Percentiles rank a stretch among this genome's conserved stretches.
phyloP scores from a whole-genome alignment of 2,888 invertebrate species.

The Sphaerophoria taeniata region DNA sequence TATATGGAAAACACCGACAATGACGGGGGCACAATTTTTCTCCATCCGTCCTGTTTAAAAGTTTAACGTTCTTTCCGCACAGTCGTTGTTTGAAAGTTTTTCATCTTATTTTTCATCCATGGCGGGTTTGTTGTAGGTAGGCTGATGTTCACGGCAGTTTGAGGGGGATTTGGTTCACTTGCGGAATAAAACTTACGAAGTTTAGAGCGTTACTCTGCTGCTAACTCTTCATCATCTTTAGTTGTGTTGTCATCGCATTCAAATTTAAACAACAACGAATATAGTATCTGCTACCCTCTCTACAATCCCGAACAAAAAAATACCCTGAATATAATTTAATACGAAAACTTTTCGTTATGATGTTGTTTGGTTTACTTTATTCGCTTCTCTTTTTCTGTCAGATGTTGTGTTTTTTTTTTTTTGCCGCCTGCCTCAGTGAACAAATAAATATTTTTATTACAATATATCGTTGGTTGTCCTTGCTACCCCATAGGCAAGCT shows the following conservation, averaged over 20 bases:
- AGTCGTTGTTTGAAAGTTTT: conserved; percentile 59
- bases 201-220: conserved; percentile 35
- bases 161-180: too few relatives aligned
- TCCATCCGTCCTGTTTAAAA: conserved; percentile 60
- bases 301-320: conserved; percentile 13
- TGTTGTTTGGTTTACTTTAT: conserved; percentile 64
- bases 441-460: conserved; percentile 68
- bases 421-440: conserved; percentile 46
- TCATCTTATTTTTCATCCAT: conserved; percentile 9
- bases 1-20: conserved; percentile 23
- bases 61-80: conserved; percentile 58
- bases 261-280: conserved; percentile 51
- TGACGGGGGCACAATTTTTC: conserved; percentile 62
- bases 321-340: conserved; percentile 71
- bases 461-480: conserved; percentile 67
- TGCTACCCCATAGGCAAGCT: conserved; percentile 36
- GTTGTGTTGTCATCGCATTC: conserved; percentile 56
- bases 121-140: background rate
- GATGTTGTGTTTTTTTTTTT: conserved; percentile 62
- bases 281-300: conserved; percentile 38
- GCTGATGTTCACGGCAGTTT: too few relatives aligned
- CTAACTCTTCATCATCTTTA: conserved; percentile 20
- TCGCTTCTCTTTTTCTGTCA: conserved; percentile 48
- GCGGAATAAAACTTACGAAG: conserved; percentile 43
- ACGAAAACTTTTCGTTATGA: conserved; percentile 70